Evolutionary conservation across 2,888 invertebrate genomes (phyloP), one percentile per base, ranked within the genome.

Genomic region (Exocentrus adspersus): DNA sequence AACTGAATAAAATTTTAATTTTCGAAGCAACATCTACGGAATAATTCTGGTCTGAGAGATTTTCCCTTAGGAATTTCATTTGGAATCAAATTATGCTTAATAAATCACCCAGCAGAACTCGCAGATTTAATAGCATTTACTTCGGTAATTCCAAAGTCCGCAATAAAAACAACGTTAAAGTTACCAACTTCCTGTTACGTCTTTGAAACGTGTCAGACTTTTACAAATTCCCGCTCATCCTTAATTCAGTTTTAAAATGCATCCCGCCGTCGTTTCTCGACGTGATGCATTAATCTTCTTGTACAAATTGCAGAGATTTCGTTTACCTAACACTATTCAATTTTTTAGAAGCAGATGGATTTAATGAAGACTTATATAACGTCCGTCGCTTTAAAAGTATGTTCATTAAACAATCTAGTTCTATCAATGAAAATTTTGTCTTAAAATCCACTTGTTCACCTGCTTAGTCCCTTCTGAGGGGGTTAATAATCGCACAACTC

Each of bases 71-170:
- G 37, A 37, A 37, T 37, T 0, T 5, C 12, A 5, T 14, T 12
- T 37, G n/a, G 14, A 37, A n/a, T n/a, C 37, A 37, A 37, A 37
- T 37, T 37, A 37, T 37, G 37, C 37, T 37, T 37, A 37, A 37
- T 37, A n/a, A 37, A 37, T 37, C 37, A 37, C 12, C 37, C 37
- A 37, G 37, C 37, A 12, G 3, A 37, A n/a, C 37, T 37, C 12
- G 14, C 5, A 12, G 37, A 14, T 37, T 37, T 37, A 37, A 37
- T 37, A 37, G 37, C 37, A 12, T 37, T 37, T 37, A 37, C 37
- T 37, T 37, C 37, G 2, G 37, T 37, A 37, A 37, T 37, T 37
- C n/a, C 12, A n/a, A 12, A 37, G 37, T 12, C 37, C 12, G 37
- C 37, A 37, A 37, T 37, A 37, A 37, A 37, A 37, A 37, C 37